Percentiles rank a stretch among this genome's conserved stretches.
Evolutionary conservation across 2,113 vertebrate species (phyloP).

Genomic region (Herpailurus yagouaroundi): DNA sequence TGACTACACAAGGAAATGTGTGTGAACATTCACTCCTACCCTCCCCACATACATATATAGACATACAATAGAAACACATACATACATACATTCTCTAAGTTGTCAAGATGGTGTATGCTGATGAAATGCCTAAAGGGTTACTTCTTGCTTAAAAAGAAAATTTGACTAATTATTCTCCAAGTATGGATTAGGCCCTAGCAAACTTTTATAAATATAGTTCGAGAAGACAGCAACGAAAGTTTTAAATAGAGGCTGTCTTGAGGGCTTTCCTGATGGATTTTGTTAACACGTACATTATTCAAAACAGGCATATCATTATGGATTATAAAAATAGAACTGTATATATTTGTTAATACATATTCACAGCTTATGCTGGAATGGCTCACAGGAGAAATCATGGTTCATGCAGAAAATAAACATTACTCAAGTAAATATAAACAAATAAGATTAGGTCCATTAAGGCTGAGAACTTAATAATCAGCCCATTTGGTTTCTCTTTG

Average conservation of each 20-base stretch:
- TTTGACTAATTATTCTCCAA: conserved; percentile 45
- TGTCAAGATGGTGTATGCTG: conserved; percentile 23
- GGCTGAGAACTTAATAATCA: conserved; percentile 67
- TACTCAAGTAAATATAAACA: conserved; percentile 69
- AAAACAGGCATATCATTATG: conserved; percentile 64
- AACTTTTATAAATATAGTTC: conserved; percentile 57
- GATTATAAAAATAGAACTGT: conserved; percentile 77
- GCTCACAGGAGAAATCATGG: conserved; percentile 56
- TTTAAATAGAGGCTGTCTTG: conserved; percentile 50
- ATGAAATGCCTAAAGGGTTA: conserved; percentile 65
- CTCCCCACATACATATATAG: not conserved
- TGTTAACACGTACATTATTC: conserved; percentile 19
- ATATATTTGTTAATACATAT: conserved; percentile 68
- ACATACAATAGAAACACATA: conserved; percentile 11
- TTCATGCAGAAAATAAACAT: conserved; percentile 56
- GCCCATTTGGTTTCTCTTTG: conserved; percentile 60
- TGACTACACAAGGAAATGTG: conserved; percentile 48
- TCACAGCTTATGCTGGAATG: conserved; percentile 77
- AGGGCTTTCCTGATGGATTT: conserved; percentile 54
- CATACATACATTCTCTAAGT: not conserved
- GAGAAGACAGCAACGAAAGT: conserved; percentile 53
- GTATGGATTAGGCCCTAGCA: conserved; percentile 47
- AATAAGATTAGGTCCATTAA: conserved; percentile 39
- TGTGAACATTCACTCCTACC: conserved; percentile 67
- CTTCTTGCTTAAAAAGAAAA: conserved; percentile 65